Evolutionary conservation across 2,797 vertebrate genomes (phyloP).

Genomic region (Chloroceryle amazona): DNA sequence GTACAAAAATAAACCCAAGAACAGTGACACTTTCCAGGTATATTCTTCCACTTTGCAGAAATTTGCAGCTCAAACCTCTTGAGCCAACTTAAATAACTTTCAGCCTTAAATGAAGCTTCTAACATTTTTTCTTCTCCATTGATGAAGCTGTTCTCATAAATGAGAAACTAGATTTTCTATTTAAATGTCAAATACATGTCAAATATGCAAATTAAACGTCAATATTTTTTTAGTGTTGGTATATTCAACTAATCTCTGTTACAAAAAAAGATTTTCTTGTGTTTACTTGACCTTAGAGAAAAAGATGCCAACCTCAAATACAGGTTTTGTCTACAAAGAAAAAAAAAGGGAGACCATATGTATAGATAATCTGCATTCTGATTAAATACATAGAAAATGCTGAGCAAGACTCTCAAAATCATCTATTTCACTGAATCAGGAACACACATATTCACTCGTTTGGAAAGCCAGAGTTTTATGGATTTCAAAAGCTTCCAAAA

Average conservation of each 20-base stretch:
- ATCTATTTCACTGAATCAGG: neutral
- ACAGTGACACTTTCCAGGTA: neutral
- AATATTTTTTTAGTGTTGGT: neutral
- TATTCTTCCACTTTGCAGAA: neutral
- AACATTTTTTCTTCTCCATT: neutral
- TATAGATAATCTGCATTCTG: neutral
- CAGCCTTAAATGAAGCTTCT: neutral
- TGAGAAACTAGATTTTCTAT: neutral
- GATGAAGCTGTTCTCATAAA: neutral
- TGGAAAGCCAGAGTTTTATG: neutral
- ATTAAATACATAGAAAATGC: neutral
- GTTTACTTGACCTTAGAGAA: neutral
- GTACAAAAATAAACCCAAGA: neutral
- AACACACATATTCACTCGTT: neutral
- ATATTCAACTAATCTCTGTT: neutral
- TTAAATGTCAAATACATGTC: neutral
- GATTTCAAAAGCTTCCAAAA: neutral
- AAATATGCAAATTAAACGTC: neutral
- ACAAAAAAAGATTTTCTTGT: neutral
- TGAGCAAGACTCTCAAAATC: neutral
- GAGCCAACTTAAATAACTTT: neutral
- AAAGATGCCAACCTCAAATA: neutral
- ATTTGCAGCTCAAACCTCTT: neutral
- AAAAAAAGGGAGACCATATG: neutral
- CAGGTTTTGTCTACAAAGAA: neutral